phyloP scores from a whole-genome alignment of 1,140 invertebrate genomes.

The Diorhabda carinulata region DNA sequence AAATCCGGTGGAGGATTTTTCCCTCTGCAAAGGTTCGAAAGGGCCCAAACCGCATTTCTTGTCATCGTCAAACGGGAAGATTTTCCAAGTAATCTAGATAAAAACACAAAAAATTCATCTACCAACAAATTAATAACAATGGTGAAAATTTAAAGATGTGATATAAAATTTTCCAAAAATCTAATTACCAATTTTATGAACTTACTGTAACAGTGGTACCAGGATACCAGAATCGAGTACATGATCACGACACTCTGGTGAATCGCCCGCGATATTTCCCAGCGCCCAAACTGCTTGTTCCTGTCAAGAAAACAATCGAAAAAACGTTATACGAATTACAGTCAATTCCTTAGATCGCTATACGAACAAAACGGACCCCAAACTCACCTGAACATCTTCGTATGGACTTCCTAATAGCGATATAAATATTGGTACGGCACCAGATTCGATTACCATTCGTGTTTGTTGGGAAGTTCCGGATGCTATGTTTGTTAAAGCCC shows the following conservation, averaged over 20 bases:
- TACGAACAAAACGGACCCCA: too few species aligned
- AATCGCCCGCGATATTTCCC: slow-evolving; percentile 96
- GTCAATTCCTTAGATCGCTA: too few species aligned
- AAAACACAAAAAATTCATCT: background rate
- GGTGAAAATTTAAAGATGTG: too few species aligned
- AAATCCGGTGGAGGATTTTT: slow-evolving; percentile 97
- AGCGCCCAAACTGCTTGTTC: slow-evolving; percentile 96
- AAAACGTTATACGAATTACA: too few species aligned
- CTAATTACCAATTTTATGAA: slow-evolving; percentile 28
- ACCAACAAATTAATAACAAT: too few species aligned
- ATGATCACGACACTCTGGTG: slow-evolving; percentile 86
- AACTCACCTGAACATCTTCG: slow-evolving; percentile 70
- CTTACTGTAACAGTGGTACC: slow-evolving; percentile 83
- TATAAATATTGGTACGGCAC: slow-evolving; percentile 91
- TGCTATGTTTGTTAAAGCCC: slow-evolving; percentile 97
- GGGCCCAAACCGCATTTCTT: slow-evolving; percentile 95
- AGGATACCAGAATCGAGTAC: slow-evolving; percentile 84
- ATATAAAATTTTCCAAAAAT: background rate
- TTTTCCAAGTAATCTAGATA: slow-evolving; percentile 75
- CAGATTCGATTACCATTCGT: slow-evolving; percentile 87
- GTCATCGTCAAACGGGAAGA: slow-evolving; percentile 84
- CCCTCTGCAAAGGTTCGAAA: slow-evolving; percentile 94
- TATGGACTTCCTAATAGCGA: slow-evolving; percentile 72
- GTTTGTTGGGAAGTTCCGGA: slow-evolving; percentile 95
- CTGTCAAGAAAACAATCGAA: slow-evolving; percentile 47